Percentiles rank a stretch among this genome's conserved stretches.
Conservation (phyloP, 30 jellyfish, hydroid and myxozoan genomes). For the Haliclystus octoradiatus region DNA sequence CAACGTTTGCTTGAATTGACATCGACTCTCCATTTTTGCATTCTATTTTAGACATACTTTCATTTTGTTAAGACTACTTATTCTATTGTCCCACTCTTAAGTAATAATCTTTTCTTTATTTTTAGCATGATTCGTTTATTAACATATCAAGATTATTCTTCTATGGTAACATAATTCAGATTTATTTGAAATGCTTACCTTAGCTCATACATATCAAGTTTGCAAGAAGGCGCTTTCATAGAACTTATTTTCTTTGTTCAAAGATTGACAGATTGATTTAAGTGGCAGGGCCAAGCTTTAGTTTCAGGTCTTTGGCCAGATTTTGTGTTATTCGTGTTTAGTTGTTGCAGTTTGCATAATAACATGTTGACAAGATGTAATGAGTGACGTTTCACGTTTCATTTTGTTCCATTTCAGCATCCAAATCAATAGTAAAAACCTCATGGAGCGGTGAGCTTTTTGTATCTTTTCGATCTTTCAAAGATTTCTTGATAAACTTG, state of each 20-base stretch:
- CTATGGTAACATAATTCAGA: no score
- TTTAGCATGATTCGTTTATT: no score
- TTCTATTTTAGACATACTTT: no score
- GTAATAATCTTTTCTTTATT: no score
- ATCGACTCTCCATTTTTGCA: conserved; percentile 7
- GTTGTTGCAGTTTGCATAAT: conserved; percentile 21
- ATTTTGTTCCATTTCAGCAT: background rate
- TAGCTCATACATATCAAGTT: no score
- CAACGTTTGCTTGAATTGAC: conserved; percentile 8
- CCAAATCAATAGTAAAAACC: no score
- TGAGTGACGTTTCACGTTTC: background rate
- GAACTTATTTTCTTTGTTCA: conserved; percentile 2
- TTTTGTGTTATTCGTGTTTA: conserved; percentile 18
- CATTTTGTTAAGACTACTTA: no score
- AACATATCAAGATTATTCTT: no score
- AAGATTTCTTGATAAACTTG: no score
- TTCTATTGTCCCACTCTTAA: no score
- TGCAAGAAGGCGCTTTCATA: background rate
- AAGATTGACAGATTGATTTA: background rate
- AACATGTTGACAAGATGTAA: conserved; percentile 20
- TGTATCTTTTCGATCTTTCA: background rate
- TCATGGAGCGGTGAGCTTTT: no score
- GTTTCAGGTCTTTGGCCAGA: background rate
- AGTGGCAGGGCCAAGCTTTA: conserved; percentile 2
- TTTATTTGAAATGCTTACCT: no score